A percentile compares a stretch with the other conserved stretches of the same genome.
Conservation (phyloP, 53 echinoderm and acorn worm genomes). For the Paracentrotus lividus region DNA sequence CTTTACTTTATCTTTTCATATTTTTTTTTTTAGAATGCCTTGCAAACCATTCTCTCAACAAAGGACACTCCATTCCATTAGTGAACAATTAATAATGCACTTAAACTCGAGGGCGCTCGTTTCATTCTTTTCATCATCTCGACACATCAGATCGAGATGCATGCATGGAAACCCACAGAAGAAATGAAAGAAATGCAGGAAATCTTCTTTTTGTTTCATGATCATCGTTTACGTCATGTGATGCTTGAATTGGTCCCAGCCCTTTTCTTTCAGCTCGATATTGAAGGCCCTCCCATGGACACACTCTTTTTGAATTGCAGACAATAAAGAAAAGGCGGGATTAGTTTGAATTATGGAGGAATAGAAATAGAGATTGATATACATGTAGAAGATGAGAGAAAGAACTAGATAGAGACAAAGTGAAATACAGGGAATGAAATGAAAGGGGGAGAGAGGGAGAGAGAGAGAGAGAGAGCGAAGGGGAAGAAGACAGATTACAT, state of each 20-base stretch:
- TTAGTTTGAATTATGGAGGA: too few relatives aligned
- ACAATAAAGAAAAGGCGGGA: conserved; percentile 9
- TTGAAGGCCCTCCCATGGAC: conserved; percentile 33
- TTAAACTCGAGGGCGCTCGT: conserved; percentile 20
- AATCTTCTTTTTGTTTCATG: conserved; percentile 56
- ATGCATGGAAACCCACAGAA: conserved; percentile 3
- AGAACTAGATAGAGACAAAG: too few relatives aligned
- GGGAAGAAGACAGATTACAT: too few relatives aligned
- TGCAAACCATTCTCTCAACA: not conserved
- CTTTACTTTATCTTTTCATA: too few relatives aligned
- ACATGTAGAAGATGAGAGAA: too few relatives aligned
- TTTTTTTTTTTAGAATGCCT: not conserved
- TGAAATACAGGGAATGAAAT: too few relatives aligned
- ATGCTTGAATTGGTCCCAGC: conserved; percentile 23
- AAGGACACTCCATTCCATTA: conserved; percentile 1
- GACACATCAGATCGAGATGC: conserved; percentile 6
- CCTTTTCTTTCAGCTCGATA: conserved; percentile 5
- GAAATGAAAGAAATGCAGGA: not conserved
- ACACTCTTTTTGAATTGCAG: conserved; percentile 1
- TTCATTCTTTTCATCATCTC: conserved; percentile 28
- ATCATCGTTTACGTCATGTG: conserved; percentile 18
- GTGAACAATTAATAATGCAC: conserved; percentile 23
- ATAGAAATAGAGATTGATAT: too few relatives aligned
- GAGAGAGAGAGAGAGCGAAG: too few relatives aligned
- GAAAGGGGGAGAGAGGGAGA: too few relatives aligned